Percentiles rank a stretch among this genome's conserved stretches.
phyloP scores from a whole-genome alignment of 2,113 vertebrate genomes.

The Furnarius figulus region DNA sequence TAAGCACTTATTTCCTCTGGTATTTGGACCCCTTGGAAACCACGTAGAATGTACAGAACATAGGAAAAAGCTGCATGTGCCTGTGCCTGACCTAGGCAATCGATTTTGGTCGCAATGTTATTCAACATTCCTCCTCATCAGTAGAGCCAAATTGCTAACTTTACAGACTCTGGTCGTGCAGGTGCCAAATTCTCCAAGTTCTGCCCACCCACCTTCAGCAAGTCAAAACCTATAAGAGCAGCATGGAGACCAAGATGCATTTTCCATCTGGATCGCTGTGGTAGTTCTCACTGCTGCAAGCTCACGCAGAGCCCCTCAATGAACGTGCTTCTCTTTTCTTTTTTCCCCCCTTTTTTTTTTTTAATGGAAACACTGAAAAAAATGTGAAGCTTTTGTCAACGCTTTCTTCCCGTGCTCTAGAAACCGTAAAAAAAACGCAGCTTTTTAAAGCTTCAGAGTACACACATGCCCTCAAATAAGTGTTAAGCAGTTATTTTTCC shows the following conservation, averaged over 20 bases:
- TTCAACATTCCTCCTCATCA: constrained; percentile 14
- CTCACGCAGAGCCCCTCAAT: not conserved
- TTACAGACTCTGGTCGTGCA: not conserved
- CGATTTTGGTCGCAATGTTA: constrained; percentile 1
- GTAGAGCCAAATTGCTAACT: constrained; percentile 7
- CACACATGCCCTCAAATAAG: not conserved
- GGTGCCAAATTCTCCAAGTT: constrained; percentile 42
- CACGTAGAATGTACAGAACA: constrained; percentile 10
- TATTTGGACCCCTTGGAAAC: constrained; percentile 52
- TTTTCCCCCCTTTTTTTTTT: not conserved
- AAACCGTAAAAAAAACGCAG: not conserved
- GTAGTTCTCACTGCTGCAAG: not conserved
- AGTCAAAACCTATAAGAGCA: not conserved
- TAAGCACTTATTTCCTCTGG: constrained; percentile 72
- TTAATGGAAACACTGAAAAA: not conserved
- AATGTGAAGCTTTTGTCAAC: not conserved
- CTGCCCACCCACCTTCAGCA: constrained; percentile 52
- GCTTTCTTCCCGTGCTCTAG: not conserved
- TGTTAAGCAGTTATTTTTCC: constrained; percentile 44
- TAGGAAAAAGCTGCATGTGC: constrained; percentile 31
- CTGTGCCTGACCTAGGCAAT: constrained; percentile 6
- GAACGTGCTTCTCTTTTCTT: not conserved
- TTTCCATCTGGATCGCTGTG: constrained; percentile 20
- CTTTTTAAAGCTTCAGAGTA: constrained; percentile 3
- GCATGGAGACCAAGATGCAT: not conserved